phyloP scores from a whole-genome alignment of 1,140 invertebrate genomes.

The Drosophila trapezifrons region DNA sequence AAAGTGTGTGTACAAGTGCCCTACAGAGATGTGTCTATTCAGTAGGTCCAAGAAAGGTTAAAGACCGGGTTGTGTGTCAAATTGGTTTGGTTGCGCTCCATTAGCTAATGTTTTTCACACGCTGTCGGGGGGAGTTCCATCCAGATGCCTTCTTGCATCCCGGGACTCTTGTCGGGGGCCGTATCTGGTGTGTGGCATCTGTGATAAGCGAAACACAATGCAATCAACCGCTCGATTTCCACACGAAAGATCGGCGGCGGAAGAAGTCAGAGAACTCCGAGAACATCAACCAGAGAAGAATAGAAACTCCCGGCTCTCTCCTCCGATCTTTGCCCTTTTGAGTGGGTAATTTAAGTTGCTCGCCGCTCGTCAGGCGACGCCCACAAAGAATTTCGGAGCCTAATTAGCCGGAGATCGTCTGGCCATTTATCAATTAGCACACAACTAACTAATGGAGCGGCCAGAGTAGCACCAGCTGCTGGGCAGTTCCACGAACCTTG shows the following conservation, averaged over 20 bases:
- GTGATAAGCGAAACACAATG: constrained; percentile 56
- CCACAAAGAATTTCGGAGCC: constrained; percentile 49
- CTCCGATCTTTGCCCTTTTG: constrained; percentile 34
- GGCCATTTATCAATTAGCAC: constrained; percentile 71
- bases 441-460: constrained; percentile 45
- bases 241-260: constrained; percentile 17
- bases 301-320: constrained; percentile 12
- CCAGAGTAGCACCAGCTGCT: not conserved
- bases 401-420: constrained; percentile 64
- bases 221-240: constrained; percentile 53
- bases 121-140: constrained; percentile 11
- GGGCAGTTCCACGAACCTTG: constrained; percentile 31
- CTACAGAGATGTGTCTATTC: constrained; percentile 11
- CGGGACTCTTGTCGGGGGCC: constrained; percentile 16
- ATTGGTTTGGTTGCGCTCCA: constrained; percentile 32
- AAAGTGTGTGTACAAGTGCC: constrained; percentile 4
- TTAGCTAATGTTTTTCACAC: constrained; percentile 55
- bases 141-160: constrained; percentile 30
- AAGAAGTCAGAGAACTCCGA: constrained; percentile 5
- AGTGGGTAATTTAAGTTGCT: constrained; percentile 67
- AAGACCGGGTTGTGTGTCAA: constrained; percentile 29
- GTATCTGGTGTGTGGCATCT: constrained; percentile 58
- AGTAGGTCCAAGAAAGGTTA: constrained; percentile 1
- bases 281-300: constrained; percentile 3
- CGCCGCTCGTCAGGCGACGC: constrained; percentile 49